Percentiles rank a stretch among this genome's conserved stretches.
phyloP scores from a whole-genome alignment of 2,113 vertebrate species.

The Herpetotheres cachinnans region DNA sequence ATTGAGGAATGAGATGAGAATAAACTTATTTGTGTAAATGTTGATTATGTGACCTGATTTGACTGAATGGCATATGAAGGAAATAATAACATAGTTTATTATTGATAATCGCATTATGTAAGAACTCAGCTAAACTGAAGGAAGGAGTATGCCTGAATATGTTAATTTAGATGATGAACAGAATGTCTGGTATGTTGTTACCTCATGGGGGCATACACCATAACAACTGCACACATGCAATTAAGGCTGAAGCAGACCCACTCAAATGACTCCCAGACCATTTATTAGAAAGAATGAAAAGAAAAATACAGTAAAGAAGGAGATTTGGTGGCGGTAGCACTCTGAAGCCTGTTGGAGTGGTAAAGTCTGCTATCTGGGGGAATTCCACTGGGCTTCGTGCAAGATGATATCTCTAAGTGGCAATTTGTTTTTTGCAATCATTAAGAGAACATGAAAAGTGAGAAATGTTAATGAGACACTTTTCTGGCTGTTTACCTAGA shows the following conservation, averaged over 20 bases:
- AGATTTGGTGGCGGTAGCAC: background rate
- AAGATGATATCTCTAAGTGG: accelerated
- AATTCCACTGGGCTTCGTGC: background rate
- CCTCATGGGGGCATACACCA: background rate
- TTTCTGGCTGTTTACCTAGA: background rate
- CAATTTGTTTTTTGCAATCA: background rate
- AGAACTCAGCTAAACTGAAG: background rate
- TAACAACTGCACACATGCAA: background rate
- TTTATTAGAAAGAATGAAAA: background rate
- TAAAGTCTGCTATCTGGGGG: background rate
- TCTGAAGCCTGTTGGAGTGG: background rate
- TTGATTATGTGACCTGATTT: background rate
- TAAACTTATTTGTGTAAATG: too few species aligned
- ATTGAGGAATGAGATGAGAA: background rate
- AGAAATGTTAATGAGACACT: background rate
- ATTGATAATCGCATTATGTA: background rate
- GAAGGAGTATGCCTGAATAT: background rate
- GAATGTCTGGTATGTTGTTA: background rate
- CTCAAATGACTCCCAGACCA: accelerated
- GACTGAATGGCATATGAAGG: background rate
- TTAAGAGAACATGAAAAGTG: background rate
- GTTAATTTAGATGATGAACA: background rate
- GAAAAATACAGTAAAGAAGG: background rate
- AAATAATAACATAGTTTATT: background rate
- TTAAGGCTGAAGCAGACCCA: background rate